Evolutionary conservation across 2,797 vertebrate genomes (phyloP), one percentile per base, ranked within the genome.

Genomic region (Thalassophryne amazonica): DNA sequence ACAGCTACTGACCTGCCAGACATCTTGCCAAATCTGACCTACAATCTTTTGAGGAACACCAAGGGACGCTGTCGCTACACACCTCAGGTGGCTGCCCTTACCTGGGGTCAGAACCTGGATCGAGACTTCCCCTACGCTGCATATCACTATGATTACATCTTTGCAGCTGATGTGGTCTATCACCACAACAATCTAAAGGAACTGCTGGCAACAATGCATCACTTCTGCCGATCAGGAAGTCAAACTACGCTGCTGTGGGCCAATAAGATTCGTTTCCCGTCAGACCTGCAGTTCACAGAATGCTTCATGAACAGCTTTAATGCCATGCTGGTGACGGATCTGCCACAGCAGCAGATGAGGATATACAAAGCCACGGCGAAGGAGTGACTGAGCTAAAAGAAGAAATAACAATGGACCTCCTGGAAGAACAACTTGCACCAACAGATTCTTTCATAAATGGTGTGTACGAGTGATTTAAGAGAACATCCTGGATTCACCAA

Each of bases 121-220:
- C 77, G 75, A 37, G 83, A 90, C 48, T 95, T 94, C 50, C 93
- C 94, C 53, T 48, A 45, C 60, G 76, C 88, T 0, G 47, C 81
- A 38, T 80, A 73, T 47, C 81, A 27, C 30, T 97, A 95, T 1
- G 93, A 97, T 68, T 97, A 94, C 1, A 78, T 99, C 40, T 77
- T 99, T 2, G 96, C 96, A 15, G 93, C 92, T 0, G 97, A 98
- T 1, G 93, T 99, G n/a, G 94, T 97, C 0, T 98, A 97, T 31
- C 90, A 91, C 13, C 94, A 98, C 1, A 18, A 85, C 48, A 90
- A 72, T 71, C 80, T 94, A 20, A 90, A 94, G 0, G 52, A 91
- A 11, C 86, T 98, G 61, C 84, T 97, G 18, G 12, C 68, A 46
- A 98, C 95, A 13, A 94, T 98, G 90, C 69, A 6, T 0, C 62